These are phyloP conservation scores for Furcula furcula DNA, from an alignment of 2,888 invertebrate genomes.

Conservation along the genomic window DNA sequence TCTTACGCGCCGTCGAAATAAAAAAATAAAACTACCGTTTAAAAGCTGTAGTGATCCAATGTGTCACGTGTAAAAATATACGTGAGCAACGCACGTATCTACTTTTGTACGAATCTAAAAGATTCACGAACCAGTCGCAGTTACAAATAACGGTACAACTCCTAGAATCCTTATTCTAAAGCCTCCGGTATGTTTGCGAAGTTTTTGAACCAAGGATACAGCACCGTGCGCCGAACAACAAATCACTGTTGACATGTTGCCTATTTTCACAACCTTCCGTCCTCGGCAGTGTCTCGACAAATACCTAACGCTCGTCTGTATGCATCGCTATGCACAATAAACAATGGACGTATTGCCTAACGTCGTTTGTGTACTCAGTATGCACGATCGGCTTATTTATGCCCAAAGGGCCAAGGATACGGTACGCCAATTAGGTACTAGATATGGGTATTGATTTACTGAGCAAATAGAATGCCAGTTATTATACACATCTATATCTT, in stretches of 20 bases:
- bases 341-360: constrained; percentile 59
- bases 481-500: no score
- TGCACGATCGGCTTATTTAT: constrained; percentile 56
- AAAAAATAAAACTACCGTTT: no score
- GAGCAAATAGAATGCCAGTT: no score
- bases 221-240: constrained; percentile 35
- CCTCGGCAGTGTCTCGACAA: constrained; percentile 31
- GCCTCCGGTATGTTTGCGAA: constrained; percentile 32
- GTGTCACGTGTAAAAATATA: no score
- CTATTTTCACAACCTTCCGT: constrained; percentile 49
- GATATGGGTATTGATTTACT: no score
- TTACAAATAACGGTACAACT: constrained; percentile 30
- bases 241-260: constrained; percentile 45
- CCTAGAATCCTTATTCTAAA: constrained; percentile 30
- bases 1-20: no score
- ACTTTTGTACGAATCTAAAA: constrained; percentile 28
- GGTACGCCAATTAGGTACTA: constrained; percentile 28
- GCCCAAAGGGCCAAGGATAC: constrained; percentile 47
- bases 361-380: constrained; percentile 32
- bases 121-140: constrained; percentile 27
- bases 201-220: constrained; percentile 45
- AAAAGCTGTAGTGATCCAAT: no score
- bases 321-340: constrained; percentile 45
- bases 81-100: constrained; percentile 8
- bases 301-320: constrained; percentile 29